phyloP scores from a whole-genome alignment of 1,140 invertebrate genomes.

The Elymnias hypermnestra region DNA sequence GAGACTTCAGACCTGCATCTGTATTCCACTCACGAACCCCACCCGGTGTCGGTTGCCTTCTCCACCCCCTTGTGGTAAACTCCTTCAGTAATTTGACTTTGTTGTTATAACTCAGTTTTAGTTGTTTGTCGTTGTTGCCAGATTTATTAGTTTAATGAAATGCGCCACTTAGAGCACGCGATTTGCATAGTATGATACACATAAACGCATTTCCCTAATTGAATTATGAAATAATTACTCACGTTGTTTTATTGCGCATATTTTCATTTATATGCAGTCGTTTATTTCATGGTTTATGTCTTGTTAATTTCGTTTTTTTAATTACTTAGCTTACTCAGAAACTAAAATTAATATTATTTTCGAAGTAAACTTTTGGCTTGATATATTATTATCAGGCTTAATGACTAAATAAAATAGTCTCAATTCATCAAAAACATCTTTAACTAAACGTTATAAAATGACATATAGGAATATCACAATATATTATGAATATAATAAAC shows the following conservation, averaged over 20 bases:
- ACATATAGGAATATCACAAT: no score
- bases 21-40: slow-evolving; percentile 51
- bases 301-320: no score
- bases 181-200: slow-evolving; percentile 15
- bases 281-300: no score
- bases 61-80: slow-evolving; percentile 57
- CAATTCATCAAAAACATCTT: no score
- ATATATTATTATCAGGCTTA: no score
- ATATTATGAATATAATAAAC: no score
- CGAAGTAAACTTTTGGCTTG: slow-evolving; percentile 1
- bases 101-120: slow-evolving; percentile 75
- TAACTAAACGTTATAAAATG: no score
- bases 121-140: slow-evolving; percentile 67
- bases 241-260: not conserved
- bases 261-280: not conserved
- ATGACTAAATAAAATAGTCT: no score
- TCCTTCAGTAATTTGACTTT: slow-evolving; percentile 75
- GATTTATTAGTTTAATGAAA: slow-evolving; percentile 71
- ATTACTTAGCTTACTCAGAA: no score
- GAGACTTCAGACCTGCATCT: slow-evolving; percentile 53
- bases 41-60: slow-evolving; percentile 57
- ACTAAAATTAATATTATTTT: no score
- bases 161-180: slow-evolving; percentile 33
- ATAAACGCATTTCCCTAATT: not conserved
- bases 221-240: not conserved